Percentiles rank a stretch among this genome's conserved stretches.
Conservation (phyloP, 30 jellyfish, hydroid and myxozoan species). For the Aurelia coerulea region DNA sequence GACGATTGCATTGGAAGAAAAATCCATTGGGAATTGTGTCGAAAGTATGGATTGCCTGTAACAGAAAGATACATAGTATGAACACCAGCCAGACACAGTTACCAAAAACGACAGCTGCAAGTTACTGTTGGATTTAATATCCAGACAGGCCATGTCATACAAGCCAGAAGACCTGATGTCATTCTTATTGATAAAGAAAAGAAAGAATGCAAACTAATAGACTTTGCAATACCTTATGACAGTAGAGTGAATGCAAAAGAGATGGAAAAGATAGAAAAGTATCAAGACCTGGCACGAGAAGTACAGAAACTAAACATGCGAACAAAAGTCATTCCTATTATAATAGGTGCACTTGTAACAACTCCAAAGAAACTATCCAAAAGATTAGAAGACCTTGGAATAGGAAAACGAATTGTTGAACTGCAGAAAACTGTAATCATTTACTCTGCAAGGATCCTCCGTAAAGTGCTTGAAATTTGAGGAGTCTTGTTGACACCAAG, state of each 20-base stretch:
- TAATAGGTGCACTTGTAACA: too few species aligned
- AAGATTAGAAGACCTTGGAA: too few species aligned
- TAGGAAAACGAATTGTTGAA: too few species aligned
- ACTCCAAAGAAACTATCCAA: too few species aligned
- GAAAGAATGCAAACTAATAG: constrained; percentile 34
- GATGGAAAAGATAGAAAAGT: constrained; percentile 9
- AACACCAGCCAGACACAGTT: constrained; percentile 27
- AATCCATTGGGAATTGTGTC: constrained; percentile 6
- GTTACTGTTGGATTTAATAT: constrained; percentile 2
- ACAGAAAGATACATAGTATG: constrained; percentile 5
- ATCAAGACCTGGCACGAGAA: constrained; percentile 45
- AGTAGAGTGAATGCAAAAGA: constrained; percentile 5
- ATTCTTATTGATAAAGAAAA: constrained; percentile 55
- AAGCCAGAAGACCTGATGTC: constrained; percentile 64
- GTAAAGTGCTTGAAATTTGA: too few species aligned
- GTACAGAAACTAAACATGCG: constrained; percentile 14
- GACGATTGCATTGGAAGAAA: constrained; percentile 15
- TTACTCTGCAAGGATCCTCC: too few species aligned
- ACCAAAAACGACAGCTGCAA: constrained; percentile 15
- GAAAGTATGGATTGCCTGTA: not conserved
- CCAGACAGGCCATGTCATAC: not conserved
- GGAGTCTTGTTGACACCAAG: too few species aligned
- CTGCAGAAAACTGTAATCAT: too few species aligned
- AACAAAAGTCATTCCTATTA: constrained; percentile 15
- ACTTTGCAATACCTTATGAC: constrained; percentile 24